Base-by-base conservation (phyloP, 2,797 vertebrate genomes). In the Trachops cirrhosus region DNA sequence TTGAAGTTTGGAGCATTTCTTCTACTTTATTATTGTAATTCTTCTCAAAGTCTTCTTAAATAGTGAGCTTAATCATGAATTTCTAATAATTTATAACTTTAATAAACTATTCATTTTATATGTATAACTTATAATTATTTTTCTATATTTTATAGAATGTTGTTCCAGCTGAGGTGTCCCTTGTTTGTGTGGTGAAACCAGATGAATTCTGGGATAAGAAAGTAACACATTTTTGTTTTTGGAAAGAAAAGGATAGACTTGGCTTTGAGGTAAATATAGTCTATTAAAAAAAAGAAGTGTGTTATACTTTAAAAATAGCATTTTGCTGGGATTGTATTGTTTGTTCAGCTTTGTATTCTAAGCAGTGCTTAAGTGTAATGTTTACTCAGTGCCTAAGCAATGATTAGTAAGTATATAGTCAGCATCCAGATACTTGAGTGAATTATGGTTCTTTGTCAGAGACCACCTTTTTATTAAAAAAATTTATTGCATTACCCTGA, bases 131-230 rank as follows among this genome's bases (percentile, higher is more conserved):
- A 4, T 71, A 70, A 52, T 77, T 87, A 12, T 50, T 84, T 86
- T 93, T 82, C 6, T 94, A 77, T 97, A 18, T 97, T 97, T 97
- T 97, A 46, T 97, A 99, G 99, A 99, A 99, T 11, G 99, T 99
- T 97, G 99, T 99, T 98, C 99, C 99, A 44, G 99, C 99, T 3
- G 99, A 99, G 96, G 99, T 99, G 85, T 99, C 99, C 22, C 98
- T 99, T 97, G 99, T 99, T 96, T 99, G 99, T 94, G 99, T 99
- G 96, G 99, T 99, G 97, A 99, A 99, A 97, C 99, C 99, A 15
- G 99, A 99, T 98, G 99, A 99, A 98, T 99, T 99, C 97, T 99
- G 99, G 99, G 99, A 99, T 98, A 99, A 99, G 98, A 99, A 99
- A 98, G 99, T 99, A 97, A 99, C 99, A 1, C 99, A 99, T 97